Evolutionary conservation across 2,797 vertebrate genomes (phyloP).

Genomic region (Coracias cyanogaster): DNA sequence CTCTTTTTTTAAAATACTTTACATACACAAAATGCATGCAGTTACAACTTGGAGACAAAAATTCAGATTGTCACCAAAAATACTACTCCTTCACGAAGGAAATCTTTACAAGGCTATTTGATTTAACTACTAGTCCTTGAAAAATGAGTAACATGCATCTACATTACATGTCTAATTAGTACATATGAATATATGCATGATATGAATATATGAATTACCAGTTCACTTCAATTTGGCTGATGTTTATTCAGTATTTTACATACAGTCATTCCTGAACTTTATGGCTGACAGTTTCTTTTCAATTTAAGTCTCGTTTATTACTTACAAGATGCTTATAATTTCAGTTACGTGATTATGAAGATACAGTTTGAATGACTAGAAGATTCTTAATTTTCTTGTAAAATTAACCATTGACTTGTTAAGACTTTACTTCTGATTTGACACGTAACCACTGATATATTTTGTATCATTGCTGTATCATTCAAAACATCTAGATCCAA

Average conservation of each 20-base stretch:
- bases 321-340: neutral
- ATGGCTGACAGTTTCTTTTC: neutral
- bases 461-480: neutral
- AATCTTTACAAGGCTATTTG: neutral
- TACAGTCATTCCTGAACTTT: neutral
- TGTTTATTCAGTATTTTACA: neutral
- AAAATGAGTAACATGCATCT: neutral
- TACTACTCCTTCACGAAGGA: neutral
- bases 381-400: neutral
- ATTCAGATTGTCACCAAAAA: neutral
- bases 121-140: neutral
- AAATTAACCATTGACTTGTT: neutral
- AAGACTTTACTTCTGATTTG: neutral
- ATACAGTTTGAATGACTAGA: neutral
- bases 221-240: neutral
- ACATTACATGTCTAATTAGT: neutral
- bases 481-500: neutral
- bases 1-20: neutral
- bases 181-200: neutral
- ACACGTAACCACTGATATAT: neutral
- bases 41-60: neutral
- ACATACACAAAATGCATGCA: neutral
- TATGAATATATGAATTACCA: neutral
- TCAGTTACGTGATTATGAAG: neutral
- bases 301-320: neutral